phyloP scores from a whole-genome alignment of 1,140 invertebrate genomes.

The Drosophila erecta region DNA sequence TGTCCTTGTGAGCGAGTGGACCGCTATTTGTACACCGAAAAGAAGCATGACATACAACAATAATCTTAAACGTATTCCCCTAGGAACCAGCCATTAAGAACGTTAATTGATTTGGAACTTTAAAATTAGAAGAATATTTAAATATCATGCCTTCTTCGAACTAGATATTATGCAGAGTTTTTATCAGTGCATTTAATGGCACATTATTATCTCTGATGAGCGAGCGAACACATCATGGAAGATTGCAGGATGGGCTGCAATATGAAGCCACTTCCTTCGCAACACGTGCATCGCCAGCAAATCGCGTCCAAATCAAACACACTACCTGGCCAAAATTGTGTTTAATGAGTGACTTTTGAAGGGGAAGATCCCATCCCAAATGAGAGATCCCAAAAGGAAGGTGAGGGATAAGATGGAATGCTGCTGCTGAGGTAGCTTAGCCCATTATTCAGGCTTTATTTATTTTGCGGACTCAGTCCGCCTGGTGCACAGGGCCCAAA shows the following conservation, averaged over 20 bases:
- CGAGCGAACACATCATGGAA: slow-evolving; percentile 58
- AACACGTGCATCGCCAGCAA: slow-evolving; percentile 69
- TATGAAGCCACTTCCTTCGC: slow-evolving; percentile 49
- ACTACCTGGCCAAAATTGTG: slow-evolving; percentile 61
- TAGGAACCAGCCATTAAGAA: no score
- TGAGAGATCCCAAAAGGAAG: neutral
- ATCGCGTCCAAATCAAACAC: slow-evolving; percentile 77
- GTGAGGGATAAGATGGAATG: slow-evolving; percentile 8
- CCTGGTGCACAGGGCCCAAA: slow-evolving; percentile 40
- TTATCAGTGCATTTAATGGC: slow-evolving; percentile 61
- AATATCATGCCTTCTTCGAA: no score
- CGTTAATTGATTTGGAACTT: no score
- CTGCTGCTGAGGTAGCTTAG: slow-evolving; percentile 71
- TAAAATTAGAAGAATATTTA: no score
- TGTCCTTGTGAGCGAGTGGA: slow-evolving; percentile 18
- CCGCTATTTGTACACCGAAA: slow-evolving; percentile 7
- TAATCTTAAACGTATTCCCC: no score
- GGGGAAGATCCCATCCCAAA: slow-evolving; percentile 13
- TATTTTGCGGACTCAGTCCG: slow-evolving; percentile 56
- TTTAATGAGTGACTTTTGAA: slow-evolving; percentile 77
- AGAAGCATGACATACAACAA: neutral
- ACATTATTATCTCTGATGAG: slow-evolving; percentile 80
- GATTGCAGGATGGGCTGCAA: slow-evolving; percentile 12
- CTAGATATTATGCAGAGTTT: neutral
- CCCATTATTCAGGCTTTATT: slow-evolving; percentile 81